Base-by-base conservation (phyloP, 2,888 invertebrate genomes). In the Pollenia labialis region DNA sequence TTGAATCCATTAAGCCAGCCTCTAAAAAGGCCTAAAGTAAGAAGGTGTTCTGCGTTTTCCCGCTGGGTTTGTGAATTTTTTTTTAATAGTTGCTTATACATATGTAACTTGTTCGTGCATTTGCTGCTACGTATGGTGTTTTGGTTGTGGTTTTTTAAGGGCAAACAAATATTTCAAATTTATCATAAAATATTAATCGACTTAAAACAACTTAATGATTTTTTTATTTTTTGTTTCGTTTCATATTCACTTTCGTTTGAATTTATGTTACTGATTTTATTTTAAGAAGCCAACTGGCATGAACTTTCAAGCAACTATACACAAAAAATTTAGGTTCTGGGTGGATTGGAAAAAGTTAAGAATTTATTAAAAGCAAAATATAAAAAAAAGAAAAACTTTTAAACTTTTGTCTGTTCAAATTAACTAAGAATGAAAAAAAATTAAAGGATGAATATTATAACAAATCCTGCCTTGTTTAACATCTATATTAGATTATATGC, bases 81-180 rank as follows among this genome's bases (percentile, higher is more conserved):
- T 18, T 44, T 66, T 16, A n/a, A n/a, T n/a, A n/a, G n/a, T n/a
- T n/a, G n/a, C n/a, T n/a, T n/a, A n/a, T n/a, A n/a, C n/a, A n/a
- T n/a, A n/a, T n/a, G n/a, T 79, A 32, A 32, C 66, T 32, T 8
- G 48, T 42, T 79, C 62, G 62, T 75, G 62, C 50, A n/a, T 48
- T 48, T 11, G 11, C 56, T 72, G 42, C 14, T 11, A n/a, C n/a
- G n/a, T n/a, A 1, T 42, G 18, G 16, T 52, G 32, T 32, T 32
- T 48, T 23, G 23, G 71, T 66, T 44, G 44, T 3, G 40, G 46
- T n/a, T n/a, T 68, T 56, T 77, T 42, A 79, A 69, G 79, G 79
- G 60, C 71, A 71, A 60, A 42, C 62, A 80, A 71, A 46, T 62
- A 71, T 62, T 71, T 71, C 44, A 71, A 71, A 80, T 80, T 71